These are phyloP conservation scores for Steinernema feltiae DNA, from an alignment of 1,140 invertebrate genomes.

Conservation along the genomic window DNA sequence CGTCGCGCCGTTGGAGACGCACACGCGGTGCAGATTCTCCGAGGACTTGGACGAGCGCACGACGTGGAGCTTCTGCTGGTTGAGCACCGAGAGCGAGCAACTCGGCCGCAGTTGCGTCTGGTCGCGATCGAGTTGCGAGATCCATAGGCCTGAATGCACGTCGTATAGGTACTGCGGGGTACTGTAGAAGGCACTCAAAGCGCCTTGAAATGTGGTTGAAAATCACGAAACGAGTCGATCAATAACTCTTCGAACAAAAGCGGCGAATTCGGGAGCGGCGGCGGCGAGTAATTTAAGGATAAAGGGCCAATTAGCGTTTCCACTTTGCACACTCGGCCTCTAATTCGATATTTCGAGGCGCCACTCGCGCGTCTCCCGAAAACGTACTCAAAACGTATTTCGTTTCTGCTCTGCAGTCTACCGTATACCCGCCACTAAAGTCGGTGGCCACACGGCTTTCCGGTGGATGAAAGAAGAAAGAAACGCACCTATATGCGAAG, in stretches of 20 bases:
- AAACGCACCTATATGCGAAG: conserved; percentile 35
- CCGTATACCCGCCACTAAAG: not conserved
- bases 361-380: not conserved
- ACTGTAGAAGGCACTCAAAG: too few species aligned
- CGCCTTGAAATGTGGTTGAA: too few species aligned
- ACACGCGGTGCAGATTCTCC: conserved; percentile 49
- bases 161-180: too few species aligned
- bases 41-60: conserved; percentile 51
- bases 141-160: conserved; percentile 32
- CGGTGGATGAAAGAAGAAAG: not conserved
- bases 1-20: conserved; percentile 19
- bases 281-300: conserved; percentile 4
- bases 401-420: not conserved
- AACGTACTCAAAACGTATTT: too few species aligned
- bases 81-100: conserved; percentile 50
- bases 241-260: not conserved
- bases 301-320: conserved; percentile 12
- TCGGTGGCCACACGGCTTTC: not conserved
- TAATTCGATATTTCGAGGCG: not conserved
- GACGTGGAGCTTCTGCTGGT: conserved; percentile 49
- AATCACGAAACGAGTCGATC: too few species aligned
- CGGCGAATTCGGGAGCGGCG: not conserved
- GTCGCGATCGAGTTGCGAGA: conserved; percentile 21
- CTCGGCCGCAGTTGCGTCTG: conserved; percentile 42
- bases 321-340: not conserved